Conservation (phyloP, 2,113 vertebrate genomes). For the Himantopus leucocephalus region DNA sequence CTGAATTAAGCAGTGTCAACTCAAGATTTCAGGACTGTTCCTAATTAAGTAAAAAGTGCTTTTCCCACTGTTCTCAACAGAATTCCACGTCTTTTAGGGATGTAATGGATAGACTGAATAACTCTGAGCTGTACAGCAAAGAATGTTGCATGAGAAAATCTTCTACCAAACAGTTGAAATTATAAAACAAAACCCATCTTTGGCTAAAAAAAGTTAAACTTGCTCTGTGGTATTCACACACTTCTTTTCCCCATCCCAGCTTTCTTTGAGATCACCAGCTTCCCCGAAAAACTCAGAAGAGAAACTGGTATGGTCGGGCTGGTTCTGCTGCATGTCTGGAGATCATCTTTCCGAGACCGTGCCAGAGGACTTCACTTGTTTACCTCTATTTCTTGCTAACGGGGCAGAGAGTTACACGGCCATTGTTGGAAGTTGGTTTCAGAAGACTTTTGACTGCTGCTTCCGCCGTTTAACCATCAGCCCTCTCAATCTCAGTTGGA, state of each 20-base stretch:
- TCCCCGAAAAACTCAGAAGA: constrained; percentile 64
- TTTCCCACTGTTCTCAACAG: background rate
- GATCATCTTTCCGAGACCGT: constrained; percentile 78
- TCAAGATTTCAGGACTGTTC: background rate
- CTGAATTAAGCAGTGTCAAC: background rate
- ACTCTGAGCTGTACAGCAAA: background rate
- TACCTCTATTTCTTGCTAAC: constrained; percentile 85
- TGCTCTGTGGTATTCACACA: background rate
- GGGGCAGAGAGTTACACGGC: constrained; percentile 78
- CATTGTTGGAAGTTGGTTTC: constrained; percentile 87
- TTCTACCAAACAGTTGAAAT: background rate
- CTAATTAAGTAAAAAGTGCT: background rate
- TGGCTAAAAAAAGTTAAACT: background rate
- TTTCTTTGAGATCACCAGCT: background rate
- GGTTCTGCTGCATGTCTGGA: constrained; percentile 83
- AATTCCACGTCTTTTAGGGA: background rate
- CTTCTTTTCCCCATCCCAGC: background rate
- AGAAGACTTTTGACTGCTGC: constrained; percentile 88
- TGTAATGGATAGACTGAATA: background rate
- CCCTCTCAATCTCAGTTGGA: constrained; percentile 86
- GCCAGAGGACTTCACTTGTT: constrained; percentile 81
- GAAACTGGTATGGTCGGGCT: constrained; percentile 86
- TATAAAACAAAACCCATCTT: background rate
- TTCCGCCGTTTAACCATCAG: constrained; percentile 83
- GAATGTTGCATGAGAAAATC: background rate